phyloP scores from a whole-genome alignment of 2,888 invertebrate genomes.

The Caradrina kadenii region DNA sequence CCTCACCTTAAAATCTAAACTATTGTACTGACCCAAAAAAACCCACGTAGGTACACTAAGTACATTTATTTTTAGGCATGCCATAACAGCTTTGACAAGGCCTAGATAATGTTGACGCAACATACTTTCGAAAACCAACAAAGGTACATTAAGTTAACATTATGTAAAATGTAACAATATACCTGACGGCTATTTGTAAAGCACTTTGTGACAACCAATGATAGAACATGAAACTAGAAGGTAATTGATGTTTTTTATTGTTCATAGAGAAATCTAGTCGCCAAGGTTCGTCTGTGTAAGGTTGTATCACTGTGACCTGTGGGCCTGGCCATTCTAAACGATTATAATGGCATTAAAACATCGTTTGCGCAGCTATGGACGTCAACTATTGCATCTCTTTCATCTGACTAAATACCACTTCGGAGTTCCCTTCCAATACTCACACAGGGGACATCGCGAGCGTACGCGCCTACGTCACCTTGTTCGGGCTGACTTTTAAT shows the following conservation, averaged over 20 bases:
- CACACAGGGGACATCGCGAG: no score
- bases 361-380: slow-evolving; percentile 13
- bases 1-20: slow-evolving; percentile 1
- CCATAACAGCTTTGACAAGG: slow-evolving; percentile 26
- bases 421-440: no score
- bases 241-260: slow-evolving; percentile 26
- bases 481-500: no score
- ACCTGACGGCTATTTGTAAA: slow-evolving; percentile 9
- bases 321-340: slow-evolving; percentile 39
- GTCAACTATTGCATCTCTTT: no score
- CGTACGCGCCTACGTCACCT: no score
- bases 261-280: slow-evolving; percentile 53
- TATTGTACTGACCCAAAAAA: slow-evolving; percentile 5
- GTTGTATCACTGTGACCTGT: slow-evolving; percentile 21
- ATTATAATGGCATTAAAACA: slow-evolving; percentile 30
- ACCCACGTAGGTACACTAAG: slow-evolving; percentile 1
- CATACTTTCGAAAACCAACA: slow-evolving; percentile 49
- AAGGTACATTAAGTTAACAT: slow-evolving; percentile 3
- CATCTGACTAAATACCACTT: no score
- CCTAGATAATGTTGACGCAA: slow-evolving; percentile 28
- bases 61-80: slow-evolving; percentile 38
- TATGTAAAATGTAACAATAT: slow-evolving; percentile 19
- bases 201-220: slow-evolving; percentile 14
- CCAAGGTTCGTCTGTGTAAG: slow-evolving; percentile 39
- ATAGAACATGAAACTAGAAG: slow-evolving; percentile 2